A percentile compares a stretch with the other conserved stretches of the same genome.
phyloP scores from a whole-genome alignment of 2,888 invertebrate species.

The Pemphredon lugubris region DNA sequence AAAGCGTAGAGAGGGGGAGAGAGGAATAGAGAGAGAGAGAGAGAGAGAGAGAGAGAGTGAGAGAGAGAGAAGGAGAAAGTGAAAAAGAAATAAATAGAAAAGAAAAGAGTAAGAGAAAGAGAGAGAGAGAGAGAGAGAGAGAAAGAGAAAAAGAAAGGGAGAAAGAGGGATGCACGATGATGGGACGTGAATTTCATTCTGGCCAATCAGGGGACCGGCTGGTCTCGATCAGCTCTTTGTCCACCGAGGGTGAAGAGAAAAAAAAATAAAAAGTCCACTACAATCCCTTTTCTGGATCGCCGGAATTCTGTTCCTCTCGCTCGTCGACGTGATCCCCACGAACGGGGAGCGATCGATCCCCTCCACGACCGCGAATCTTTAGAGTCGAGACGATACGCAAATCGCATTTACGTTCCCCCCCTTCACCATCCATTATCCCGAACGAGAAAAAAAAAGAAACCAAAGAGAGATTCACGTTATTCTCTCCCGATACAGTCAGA shows the following conservation, averaged over 20 bases:
- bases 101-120: not conserved
- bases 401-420: too few relatives aligned
- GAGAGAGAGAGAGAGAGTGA: not conserved
- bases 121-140: conserved; percentile 9
- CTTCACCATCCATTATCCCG: not conserved
- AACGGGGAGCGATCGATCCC: conserved; percentile 3
- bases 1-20: conserved; percentile 11
- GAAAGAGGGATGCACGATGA: conserved; percentile 35
- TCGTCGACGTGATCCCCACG: conserved; percentile 13
- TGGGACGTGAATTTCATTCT: conserved; percentile 61
- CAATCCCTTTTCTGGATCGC: conserved; percentile 59
- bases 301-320: conserved; percentile 55
- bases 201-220: conserved; percentile 68
- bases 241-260: conserved; percentile 54
- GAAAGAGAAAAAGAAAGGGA: not conserved
- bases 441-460: not conserved
- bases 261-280: conserved; percentile 67
- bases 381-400: not conserved
- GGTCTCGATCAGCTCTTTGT: conserved; percentile 75
- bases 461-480: too few relatives aligned
- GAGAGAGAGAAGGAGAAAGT: conserved; percentile 2
- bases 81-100: not conserved
- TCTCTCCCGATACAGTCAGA: too few relatives aligned
- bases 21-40: not conserved
- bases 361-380: not conserved